These are phyloP conservation scores for Thera britannica DNA, from an alignment of 2,888 invertebrate genomes.

Conservation along the genomic window DNA sequence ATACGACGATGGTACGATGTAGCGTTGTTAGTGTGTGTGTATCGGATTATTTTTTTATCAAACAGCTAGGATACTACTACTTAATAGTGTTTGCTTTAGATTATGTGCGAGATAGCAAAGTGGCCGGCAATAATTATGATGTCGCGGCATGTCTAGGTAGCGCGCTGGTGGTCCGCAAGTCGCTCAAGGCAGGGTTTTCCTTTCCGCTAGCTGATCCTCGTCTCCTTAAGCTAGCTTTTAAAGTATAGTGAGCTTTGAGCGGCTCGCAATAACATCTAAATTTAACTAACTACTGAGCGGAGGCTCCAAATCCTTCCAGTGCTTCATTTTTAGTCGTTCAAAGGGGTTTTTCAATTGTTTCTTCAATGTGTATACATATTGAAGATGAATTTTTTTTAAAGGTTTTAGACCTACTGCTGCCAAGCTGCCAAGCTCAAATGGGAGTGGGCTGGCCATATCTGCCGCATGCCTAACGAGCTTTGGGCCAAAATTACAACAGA, in stretches of 20 bases:
- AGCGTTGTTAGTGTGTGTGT: not conserved
- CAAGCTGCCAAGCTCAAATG: too few relatives aligned
- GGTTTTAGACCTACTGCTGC: too few relatives aligned
- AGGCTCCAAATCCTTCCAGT: too few relatives aligned
- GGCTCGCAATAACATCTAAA: not conserved
- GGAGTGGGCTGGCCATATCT: too few relatives aligned
- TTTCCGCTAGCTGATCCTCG: constrained; percentile 21
- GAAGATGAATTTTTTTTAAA: too few relatives aligned
- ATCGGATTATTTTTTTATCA: constrained; percentile 1
- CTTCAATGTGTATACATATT: too few relatives aligned
- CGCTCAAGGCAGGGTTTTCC: constrained; percentile 44
- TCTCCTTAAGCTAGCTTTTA: not conserved
- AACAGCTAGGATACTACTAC: constrained; percentile 19
- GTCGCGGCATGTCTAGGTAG: constrained; percentile 51
- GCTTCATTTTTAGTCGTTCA: too few relatives aligned
- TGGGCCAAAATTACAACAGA: too few relatives aligned
- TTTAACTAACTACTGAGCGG: not conserved
- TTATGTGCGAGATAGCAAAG: constrained; percentile 45
- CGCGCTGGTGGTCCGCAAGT: constrained; percentile 54
- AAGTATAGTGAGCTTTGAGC: not conserved
- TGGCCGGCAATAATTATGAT: constrained; percentile 54
- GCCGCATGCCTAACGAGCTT: too few relatives aligned
- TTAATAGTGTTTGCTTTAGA: constrained; percentile 20
- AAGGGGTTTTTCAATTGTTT: too few relatives aligned
- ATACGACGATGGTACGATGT: not conserved